phyloP scores from a whole-genome alignment of 2,888 invertebrate genomes.

The Diarsia rubi region DNA sequence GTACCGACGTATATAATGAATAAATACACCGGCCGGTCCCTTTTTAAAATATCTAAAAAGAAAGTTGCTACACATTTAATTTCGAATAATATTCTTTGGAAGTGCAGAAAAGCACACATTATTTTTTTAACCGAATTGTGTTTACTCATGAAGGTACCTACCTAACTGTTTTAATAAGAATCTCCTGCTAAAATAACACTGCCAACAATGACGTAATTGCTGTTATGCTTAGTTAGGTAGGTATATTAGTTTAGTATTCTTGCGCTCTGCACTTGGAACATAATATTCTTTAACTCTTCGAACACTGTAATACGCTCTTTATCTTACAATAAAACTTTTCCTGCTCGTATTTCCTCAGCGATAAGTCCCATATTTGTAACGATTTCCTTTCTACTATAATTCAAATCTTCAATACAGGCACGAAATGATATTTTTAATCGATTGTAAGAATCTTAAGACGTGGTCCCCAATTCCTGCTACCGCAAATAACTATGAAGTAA shows the following conservation, averaged over 20 bases:
- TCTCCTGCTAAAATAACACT: conserved; percentile 34
- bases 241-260: conserved; percentile 5
- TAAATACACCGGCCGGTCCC: neutral
- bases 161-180: conserved; percentile 30
- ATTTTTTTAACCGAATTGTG: conserved; percentile 11
- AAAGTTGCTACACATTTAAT: neutral
- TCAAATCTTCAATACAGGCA: neutral
- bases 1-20: conserved; percentile 18
- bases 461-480: neutral
- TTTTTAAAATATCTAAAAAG: no score
- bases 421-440: neutral
- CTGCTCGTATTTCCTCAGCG: conserved; percentile 8
- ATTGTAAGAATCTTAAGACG: neutral
- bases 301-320: neutral
- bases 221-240: conserved; percentile 26
- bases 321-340: neutral
- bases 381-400: neutral
- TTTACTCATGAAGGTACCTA: conserved; percentile 18
- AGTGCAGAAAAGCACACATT: no score
- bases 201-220: conserved; percentile 27
- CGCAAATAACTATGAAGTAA: conserved; percentile 12
- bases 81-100: neutral
- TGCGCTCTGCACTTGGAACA: neutral
- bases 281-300: neutral
- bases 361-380: neutral